Evolutionary conservation across 2,888 invertebrate genomes (phyloP).

Genomic region (Lasius platythorax): DNA sequence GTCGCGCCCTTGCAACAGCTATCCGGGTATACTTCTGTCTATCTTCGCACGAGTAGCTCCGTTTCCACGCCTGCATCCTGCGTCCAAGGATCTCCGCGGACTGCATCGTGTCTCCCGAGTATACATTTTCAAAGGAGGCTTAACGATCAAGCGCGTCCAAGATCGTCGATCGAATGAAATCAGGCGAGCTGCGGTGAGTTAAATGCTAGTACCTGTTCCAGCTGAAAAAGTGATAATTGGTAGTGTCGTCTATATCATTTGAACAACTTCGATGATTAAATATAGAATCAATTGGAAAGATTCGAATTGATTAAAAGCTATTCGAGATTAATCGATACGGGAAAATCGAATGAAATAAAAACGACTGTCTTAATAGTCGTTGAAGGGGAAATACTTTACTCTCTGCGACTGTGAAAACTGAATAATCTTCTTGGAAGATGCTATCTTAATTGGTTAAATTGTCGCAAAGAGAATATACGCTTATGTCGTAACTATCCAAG

Average conservation of each 20-base stretch:
- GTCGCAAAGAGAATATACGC: conserved; percentile 44
- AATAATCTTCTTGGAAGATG: conserved; percentile 45
- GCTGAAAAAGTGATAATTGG: conserved; percentile 43
- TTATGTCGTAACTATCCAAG: conserved; percentile 36
- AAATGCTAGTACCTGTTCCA: conserved; percentile 14
- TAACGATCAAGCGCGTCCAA: conserved; percentile 35
- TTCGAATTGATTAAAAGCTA: conserved; percentile 42
- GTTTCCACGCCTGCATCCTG: conserved; percentile 69
- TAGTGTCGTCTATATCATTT: conserved; percentile 49
- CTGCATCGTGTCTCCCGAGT: conserved; percentile 33
- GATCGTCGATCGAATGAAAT: conserved; percentile 41
- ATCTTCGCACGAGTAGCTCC: conserved; percentile 60
- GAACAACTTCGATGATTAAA: conserved; percentile 34
- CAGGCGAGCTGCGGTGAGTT: neutral
- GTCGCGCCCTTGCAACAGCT: conserved; percentile 74
- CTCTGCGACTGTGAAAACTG: conserved; percentile 34
- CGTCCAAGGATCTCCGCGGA: conserved; percentile 70
- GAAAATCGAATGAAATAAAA: conserved; percentile 32
- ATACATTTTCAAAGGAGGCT: conserved; percentile 26
- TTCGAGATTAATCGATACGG: conserved; percentile 43
- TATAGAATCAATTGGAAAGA: conserved; percentile 19
- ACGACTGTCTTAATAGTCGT: conserved; percentile 25
- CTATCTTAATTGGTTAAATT: conserved; percentile 57
- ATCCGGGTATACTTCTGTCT: conserved; percentile 65
- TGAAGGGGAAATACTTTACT: conserved; percentile 39